These are phyloP conservation scores for Neoniphon sammara DNA, from an alignment of 2,797 vertebrate species.

Conservation along the genomic window DNA sequence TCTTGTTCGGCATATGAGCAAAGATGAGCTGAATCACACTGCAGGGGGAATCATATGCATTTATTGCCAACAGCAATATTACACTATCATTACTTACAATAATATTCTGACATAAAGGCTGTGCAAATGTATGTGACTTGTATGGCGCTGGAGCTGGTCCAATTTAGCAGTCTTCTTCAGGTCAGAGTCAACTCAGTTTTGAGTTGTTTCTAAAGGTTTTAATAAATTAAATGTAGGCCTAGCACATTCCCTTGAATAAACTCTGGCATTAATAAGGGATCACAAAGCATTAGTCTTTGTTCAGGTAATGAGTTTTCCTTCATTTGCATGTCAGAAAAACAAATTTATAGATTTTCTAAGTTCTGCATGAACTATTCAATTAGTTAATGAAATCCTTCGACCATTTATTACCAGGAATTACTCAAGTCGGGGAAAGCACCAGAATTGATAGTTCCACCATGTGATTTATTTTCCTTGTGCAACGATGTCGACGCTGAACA, in stretches of 20 bases:
- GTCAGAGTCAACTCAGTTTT: not conserved
- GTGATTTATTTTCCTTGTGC: slow-evolving; percentile 8
- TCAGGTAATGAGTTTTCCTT: not conserved
- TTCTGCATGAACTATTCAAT: not conserved
- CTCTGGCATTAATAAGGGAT: not conserved
- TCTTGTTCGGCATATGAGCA: not conserved
- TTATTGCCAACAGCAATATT: slow-evolving; percentile 41
- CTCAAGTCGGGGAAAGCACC: not conserved
- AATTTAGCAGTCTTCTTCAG: not conserved
- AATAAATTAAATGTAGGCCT: no score
- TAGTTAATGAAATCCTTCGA: no score
- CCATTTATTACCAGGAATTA: not conserved
- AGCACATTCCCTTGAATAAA: not conserved
- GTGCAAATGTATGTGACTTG: slow-evolving; percentile 16
- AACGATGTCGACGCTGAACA: slow-evolving; percentile 26
- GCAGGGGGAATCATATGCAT: slow-evolving; percentile 27
- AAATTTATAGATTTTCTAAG: not conserved
- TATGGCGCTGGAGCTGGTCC: not conserved
- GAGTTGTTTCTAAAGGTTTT: no score
- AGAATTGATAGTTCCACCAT: not conserved
- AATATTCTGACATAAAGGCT: slow-evolving; percentile 25
- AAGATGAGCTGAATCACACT: not conserved
- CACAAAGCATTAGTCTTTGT: not conserved
- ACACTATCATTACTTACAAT: slow-evolving; percentile 33
- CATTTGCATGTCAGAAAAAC: not conserved